Base-by-base conservation (phyloP, 2,113 vertebrate genomes). In the Brachypteracias leptosomus region DNA sequence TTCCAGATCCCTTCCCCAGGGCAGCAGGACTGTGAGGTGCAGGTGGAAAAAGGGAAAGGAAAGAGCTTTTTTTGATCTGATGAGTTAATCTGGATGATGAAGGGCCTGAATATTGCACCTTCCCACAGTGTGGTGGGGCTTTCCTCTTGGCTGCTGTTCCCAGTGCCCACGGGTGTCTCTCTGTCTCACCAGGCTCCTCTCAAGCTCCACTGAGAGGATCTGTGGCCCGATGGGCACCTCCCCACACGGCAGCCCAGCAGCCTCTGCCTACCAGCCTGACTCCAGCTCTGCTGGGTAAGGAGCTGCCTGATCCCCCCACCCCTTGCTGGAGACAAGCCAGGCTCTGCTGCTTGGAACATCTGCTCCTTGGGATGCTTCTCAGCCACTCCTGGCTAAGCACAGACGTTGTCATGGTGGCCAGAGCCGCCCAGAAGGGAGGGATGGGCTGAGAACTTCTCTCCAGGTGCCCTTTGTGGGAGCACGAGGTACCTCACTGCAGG, bases 211-310 rank as follows among this genome's bases (percentile, higher is more conserved):
- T 1, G 96, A 96, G 89, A 97, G 77, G 80, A 74, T 93, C 72
- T 55, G 38, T 58, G 19, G 52, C 5, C 78, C 92, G 1, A 3
- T 24, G 6, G 22, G 38, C 85, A 67, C 85, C 61, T 40, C 17
- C 33, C 47, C 65, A 0, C 88, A 81, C 61, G 49, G 13, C 81
- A 89, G 75, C 65, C 46, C 92, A 7, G 52, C 16, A 1, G 33
- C 46, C 61, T 17, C 84, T 12, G 88, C 68, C 8, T 93, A 93
- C 79, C 95, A 96, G n/a, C 83, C 93, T 2, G 95, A 97, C 31
- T 18, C 94, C 95, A 94, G 63, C 81, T 4, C 71, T 47, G 42
- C 94, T 11, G 90, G 95, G 96, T 97, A 95, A 95, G 5, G 54
- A 77, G 29, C 62, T 1, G 2, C 20, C 4, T 10, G 44, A 3